A percentile compares a stretch with the other conserved stretches of the same genome.
These are phyloP conservation scores for Myotis findleyi DNA, from an alignment of 2,797 vertebrate species.

Conservation along the genomic window DNA sequence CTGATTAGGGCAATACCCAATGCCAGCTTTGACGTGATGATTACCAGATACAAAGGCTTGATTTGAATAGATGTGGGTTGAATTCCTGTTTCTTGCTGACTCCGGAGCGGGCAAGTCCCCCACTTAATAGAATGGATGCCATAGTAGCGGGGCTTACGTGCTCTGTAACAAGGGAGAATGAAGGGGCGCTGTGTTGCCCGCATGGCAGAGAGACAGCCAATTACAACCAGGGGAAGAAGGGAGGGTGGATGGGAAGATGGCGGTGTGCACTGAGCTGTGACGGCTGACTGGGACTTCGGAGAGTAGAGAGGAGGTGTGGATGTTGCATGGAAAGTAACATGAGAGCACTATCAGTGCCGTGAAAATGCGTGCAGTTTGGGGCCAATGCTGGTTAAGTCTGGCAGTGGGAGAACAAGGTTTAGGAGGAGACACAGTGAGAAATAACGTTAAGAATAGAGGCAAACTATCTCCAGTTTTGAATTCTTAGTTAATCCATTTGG, in stretches of 20 bases:
- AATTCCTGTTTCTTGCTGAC: background rate
- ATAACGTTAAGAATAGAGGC: background rate
- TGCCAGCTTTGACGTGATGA: background rate
- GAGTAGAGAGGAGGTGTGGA: rapidly evolving
- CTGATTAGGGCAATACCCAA: rapidly evolving
- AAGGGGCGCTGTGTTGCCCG: rapidly evolving
- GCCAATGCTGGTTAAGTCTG: rapidly evolving
- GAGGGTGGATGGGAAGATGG: background rate
- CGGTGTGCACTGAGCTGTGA: background rate
- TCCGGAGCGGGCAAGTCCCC: background rate
- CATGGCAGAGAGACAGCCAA: background rate
- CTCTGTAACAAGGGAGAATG: background rate
- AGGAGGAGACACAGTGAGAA: background rate
- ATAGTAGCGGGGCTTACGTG: background rate
- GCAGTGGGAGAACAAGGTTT: background rate
- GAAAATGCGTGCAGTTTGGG: too few relatives aligned
- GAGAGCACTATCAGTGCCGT: background rate
- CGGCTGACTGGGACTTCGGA: background rate
- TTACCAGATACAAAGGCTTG: background rate
- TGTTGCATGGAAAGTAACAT: background rate
- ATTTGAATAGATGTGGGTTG: background rate
- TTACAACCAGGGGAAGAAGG: background rate
- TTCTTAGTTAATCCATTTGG: background rate
- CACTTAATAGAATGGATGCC: background rate
- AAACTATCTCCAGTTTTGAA: background rate